Percentiles rank a stretch among this genome's conserved stretches.
These are phyloP conservation scores for Hemicentrotus pulcherrimus DNA, from an alignment of 35 echinoderm and acorn worm species.

Conservation along the genomic window DNA sequence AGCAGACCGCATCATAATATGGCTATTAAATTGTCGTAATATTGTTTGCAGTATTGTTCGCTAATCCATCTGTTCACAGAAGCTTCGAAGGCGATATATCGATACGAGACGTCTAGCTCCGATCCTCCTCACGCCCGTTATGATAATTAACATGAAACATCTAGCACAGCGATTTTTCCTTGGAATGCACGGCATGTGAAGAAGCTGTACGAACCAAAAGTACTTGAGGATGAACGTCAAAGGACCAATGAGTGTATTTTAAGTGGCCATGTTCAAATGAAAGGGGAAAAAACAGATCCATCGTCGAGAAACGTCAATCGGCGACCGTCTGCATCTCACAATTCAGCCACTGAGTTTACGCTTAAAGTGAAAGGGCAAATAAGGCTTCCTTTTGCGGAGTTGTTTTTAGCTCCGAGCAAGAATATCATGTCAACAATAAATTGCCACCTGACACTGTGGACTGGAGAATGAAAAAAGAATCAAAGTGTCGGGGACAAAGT, in stretches of 20 bases:
- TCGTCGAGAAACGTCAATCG: not conserved
- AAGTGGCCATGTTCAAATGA: not conserved
- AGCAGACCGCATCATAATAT: too few species aligned
- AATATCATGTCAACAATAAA: conserved; percentile 5
- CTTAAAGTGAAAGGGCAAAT: not conserved
- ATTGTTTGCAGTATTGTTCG: too few species aligned
- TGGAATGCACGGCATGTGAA: not conserved
- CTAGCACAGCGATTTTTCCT: not conserved
- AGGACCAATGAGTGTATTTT: not conserved
- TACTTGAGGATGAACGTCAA: not conserved
- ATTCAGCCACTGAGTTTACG: not conserved
- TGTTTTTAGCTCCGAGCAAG: not conserved
- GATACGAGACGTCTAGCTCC: too few species aligned
- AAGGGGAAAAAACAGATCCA: not conserved
- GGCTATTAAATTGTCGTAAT: too few species aligned
- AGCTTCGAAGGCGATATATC: too few species aligned
- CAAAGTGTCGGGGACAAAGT: not conserved
- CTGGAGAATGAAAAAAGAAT: not conserved
- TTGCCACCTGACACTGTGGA: not conserved
- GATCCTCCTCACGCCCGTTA: too few species aligned
- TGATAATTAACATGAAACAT: too few species aligned
- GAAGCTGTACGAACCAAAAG: not conserved
- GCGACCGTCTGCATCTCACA: not conserved
- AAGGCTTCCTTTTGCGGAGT: not conserved
- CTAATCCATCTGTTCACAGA: too few species aligned